A percentile compares a stretch with the other conserved stretches of the same genome.
phyloP scores from a whole-genome alignment of 2,888 invertebrate species.

The Parthenolecanium corni region DNA sequence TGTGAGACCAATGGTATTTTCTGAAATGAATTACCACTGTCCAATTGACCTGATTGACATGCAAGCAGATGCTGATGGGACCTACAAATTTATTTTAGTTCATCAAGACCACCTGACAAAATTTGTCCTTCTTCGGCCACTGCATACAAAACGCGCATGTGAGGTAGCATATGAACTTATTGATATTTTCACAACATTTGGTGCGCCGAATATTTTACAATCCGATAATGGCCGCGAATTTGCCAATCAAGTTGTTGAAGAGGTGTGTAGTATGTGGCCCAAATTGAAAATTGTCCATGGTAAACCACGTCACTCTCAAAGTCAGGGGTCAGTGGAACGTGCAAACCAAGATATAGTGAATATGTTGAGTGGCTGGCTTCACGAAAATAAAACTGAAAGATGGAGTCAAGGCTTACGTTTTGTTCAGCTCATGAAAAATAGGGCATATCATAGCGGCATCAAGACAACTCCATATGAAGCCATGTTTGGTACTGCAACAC shows the following conservation, averaged over 20 bases:
- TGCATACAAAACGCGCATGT: slow-evolving; percentile 35
- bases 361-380: slow-evolving; percentile 37
- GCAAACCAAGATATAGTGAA: slow-evolving; percentile 38
- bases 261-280: slow-evolving; percentile 35
- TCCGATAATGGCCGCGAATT: slow-evolving; percentile 35
- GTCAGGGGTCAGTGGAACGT: slow-evolving; percentile 37
- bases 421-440: slow-evolving; percentile 40
- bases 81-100: slow-evolving; percentile 37
- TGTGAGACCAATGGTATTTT: not conserved
- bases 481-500: slow-evolving; percentile 26
- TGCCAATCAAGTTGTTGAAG: slow-evolving; percentile 32
- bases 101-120: slow-evolving; percentile 38
- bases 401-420: slow-evolving; percentile 40
- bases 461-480: slow-evolving; percentile 37
- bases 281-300: slow-evolving; percentile 38
- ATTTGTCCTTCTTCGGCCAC: slow-evolving; percentile 36
- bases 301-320: slow-evolving; percentile 36
- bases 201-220: slow-evolving; percentile 32
- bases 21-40: slow-evolving; percentile 24
- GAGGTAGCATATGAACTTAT: slow-evolving; percentile 35
- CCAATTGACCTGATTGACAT: slow-evolving; percentile 37
- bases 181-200: slow-evolving; percentile 30
- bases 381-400: slow-evolving; percentile 36
- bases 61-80: slow-evolving; percentile 35
- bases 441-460: slow-evolving; percentile 37